Base-by-base conservation (phyloP, 1,140 invertebrate genomes). In the Rhopalosiphum padi region DNA sequence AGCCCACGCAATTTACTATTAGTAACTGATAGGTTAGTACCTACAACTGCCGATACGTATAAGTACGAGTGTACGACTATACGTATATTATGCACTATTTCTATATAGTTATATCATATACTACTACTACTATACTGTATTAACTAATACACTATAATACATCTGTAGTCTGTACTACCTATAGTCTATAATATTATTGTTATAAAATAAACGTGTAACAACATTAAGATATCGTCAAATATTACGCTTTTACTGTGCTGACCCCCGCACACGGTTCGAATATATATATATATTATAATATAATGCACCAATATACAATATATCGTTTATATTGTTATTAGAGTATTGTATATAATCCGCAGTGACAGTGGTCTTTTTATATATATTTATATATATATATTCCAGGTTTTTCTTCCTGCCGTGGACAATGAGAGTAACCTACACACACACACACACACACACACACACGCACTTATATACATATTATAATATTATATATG, bases 181-280 rank as follows among this genome's bases (percentile, higher is more conserved):
- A 37, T 77, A 41, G 48, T 51, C 11, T 83, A 41, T 83, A 41
- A 37, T 41, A 68, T n/a, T 77, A 77, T 77, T 77, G 30, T 60
- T 30, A 77, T 77, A 15, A 77, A 35, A n/a, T 18, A 21, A 30
- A 88, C n/a, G 46, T 2, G 48, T 68, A n/a, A 77, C 11, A n/a
- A 48, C 37, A 89, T 89, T 89, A 22, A 89, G 88, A 89, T 89
- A 55, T 89, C 88, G 88, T 89, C 88, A 55, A 55, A 89, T 89
- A 89, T 89, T 37, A 51, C 35, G 37, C 48, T 55, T 89, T 55
- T 89, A 41, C 51, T 25, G 37, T 9, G 22, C 18, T 89, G 53
- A 89, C 88, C 48, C 51, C 53, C 88, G 51, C 37, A 30, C 60
- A 77, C 25, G 25, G 23, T 89, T 89, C 48, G 48, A 35, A 60